Percentiles rank a stretch among this genome's conserved stretches.
Conservation (phyloP, 2,113 vertebrate genomes). For the Engystomops pustulosus region DNA sequence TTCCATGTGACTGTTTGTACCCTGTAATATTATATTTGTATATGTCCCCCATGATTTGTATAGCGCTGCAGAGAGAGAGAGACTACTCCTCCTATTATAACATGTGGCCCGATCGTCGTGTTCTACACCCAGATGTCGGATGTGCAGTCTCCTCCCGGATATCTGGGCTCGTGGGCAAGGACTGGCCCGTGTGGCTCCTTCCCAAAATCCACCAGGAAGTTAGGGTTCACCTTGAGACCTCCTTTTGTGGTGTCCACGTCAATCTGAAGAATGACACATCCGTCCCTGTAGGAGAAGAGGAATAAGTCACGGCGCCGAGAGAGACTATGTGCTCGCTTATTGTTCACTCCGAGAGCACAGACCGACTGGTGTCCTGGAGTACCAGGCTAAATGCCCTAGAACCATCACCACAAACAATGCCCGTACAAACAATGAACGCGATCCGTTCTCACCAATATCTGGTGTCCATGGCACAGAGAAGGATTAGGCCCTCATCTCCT, state of each 20-base stretch:
- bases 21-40: too few relatives aligned
- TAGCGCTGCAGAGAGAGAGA: too few relatives aligned
- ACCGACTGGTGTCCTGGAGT: too few relatives aligned
- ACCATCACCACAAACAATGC: too few relatives aligned
- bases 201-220: slow-evolving; percentile 88
- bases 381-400: too few relatives aligned
- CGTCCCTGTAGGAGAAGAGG: background rate
- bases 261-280: background rate
- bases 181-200: slow-evolving; percentile 85
- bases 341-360: too few relatives aligned
- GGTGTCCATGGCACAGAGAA: background rate
- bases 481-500: background rate
- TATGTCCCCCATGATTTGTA: too few relatives aligned
- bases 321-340: too few relatives aligned
- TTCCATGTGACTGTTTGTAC: too few relatives aligned
- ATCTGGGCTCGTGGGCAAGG: slow-evolving; percentile 90
- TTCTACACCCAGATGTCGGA: slow-evolving; percentile 90
- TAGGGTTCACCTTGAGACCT: background rate
- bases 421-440: too few relatives aligned
- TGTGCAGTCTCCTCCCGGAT: slow-evolving; percentile 89
- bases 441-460: background rate
- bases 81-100: background rate
- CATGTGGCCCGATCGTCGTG: background rate
- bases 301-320: background rate
- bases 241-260: slow-evolving; percentile 76